phyloP scores from a whole-genome alignment of 2,888 invertebrate species.

The Morpho deidamia region DNA sequence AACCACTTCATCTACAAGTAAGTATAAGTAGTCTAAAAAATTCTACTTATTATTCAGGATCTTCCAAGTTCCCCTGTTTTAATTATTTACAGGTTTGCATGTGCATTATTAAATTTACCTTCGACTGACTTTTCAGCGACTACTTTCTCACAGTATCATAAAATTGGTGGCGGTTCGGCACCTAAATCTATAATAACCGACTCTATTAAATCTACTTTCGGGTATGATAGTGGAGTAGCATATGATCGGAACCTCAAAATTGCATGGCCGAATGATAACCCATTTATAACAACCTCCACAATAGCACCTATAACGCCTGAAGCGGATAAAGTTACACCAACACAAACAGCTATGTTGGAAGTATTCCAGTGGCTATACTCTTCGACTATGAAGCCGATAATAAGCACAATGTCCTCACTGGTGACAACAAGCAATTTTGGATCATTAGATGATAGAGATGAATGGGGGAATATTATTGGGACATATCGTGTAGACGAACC shows the following conservation, averaged over 20 bases:
- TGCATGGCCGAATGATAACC: slow-evolving; percentile 71
- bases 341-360: slow-evolving; percentile 73
- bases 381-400: slow-evolving; percentile 67
- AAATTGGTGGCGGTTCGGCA: slow-evolving; percentile 63
- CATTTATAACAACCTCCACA: slow-evolving; percentile 68
- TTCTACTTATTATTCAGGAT: slow-evolving; percentile 2
- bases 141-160: slow-evolving; percentile 65
- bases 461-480: slow-evolving; percentile 71
- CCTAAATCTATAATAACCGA: slow-evolving; percentile 73
- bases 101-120: slow-evolving; percentile 52
- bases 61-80: not conserved
- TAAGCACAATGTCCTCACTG: slow-evolving; percentile 59
- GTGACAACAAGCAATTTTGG: slow-evolving; percentile 50
- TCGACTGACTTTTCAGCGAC: slow-evolving; percentile 64
- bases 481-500: slow-evolving; percentile 75
- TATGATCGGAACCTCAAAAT: slow-evolving; percentile 62
- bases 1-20: slow-evolving; percentile 69
- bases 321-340: slow-evolving; percentile 66
- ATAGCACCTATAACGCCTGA: slow-evolving; percentile 63
- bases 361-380: slow-evolving; percentile 73
- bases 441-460: slow-evolving; percentile 59
- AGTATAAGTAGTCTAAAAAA: slow-evolving; percentile 40
- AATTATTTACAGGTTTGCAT: slow-evolving; percentile 35
- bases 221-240: slow-evolving; percentile 61
- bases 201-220: slow-evolving; percentile 70